Base-by-base conservation (phyloP, 2,888 invertebrate species). In the Agapostemon virescens region DNA sequence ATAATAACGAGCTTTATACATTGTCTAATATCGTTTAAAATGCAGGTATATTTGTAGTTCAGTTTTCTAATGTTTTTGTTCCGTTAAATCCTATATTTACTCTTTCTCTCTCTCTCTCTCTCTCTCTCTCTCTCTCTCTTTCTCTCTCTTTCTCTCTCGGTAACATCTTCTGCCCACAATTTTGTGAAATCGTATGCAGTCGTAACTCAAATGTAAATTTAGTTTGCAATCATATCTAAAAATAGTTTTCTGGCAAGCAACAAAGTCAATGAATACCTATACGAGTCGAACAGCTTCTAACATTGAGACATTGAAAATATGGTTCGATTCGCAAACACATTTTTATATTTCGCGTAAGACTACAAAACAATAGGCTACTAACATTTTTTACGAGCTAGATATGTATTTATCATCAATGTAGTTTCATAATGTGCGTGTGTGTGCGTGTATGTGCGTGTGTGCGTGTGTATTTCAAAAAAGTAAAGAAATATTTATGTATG, bases 171-270 rank as follows among this genome's bases (percentile, higher is more conserved):
- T 73, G 45, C 30, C 26, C 52, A 68, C 40, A 63, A 52, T 77
- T 77, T 74, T 70, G 64, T 36, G 64, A 86, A 86, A 75, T 33
- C 66, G 49, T 77, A 49, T 33, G 61, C 69, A 69, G 38, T 69
- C 58, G 45, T 72, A 80, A 66, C 68, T 72, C 55, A 67, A 63
- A 69, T 70, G 36, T 87, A 87, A 81, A 82, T 85, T 86, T 86
- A 86, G 81, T 72, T 67, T 9, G 69, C 72, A 71, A 73, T 84
- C 79, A 66, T 69, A 45, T 79, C 81, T 79, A 71, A 70, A 85
- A 87, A 87, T 84, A 85, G 86, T 72, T 74, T 78, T 26, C 74
- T 86, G 86, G 87, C 87, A 82, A 74, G 69, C 77, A 68, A 79
- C 68, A 49, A 55, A 78, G 68, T 69, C 74, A 55, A 74, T 64